phyloP scores from a whole-genome alignment of 1,140 invertebrate genomes.

The Artemia franciscana region DNA sequence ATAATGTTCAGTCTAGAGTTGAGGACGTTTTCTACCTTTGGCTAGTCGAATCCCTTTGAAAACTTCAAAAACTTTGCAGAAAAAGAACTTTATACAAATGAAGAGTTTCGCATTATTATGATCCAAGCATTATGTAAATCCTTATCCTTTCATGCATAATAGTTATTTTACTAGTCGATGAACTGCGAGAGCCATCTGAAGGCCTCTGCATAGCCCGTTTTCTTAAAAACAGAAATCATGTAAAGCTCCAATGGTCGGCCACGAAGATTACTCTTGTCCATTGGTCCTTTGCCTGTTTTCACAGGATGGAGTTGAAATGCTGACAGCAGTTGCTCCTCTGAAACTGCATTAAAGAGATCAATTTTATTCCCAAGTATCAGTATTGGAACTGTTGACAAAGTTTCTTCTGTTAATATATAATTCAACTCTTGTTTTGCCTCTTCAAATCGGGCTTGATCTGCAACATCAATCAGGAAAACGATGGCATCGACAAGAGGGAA shows the following conservation, averaged over 20 bases:
- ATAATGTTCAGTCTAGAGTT: no score
- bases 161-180: slow-evolving; percentile 42
- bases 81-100: no score
- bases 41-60: no score
- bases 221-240: slow-evolving; percentile 97
- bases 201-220: slow-evolving; percentile 97
- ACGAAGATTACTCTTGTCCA: slow-evolving; percentile 38
- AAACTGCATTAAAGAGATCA: slow-evolving; percentile 81
- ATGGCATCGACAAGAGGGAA: slow-evolving; percentile 98
- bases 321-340: slow-evolving; percentile 86
- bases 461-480: slow-evolving; percentile 92
- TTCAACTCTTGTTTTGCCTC: slow-evolving; percentile 78
- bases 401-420: slow-evolving; percentile 82
- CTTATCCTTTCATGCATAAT: no score
- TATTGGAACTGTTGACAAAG: slow-evolving; percentile 81
- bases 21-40: no score
- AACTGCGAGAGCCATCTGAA: slow-evolving; percentile 99
- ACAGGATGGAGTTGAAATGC: slow-evolving; percentile 78
- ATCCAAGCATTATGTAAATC: no score
- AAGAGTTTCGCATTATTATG: no score
- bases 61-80: no score
- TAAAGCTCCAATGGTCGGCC: slow-evolving; percentile 93
- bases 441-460: slow-evolving; percentile 59
- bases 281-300: slow-evolving; percentile 94
- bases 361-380: slow-evolving; percentile 98